These are phyloP conservation scores for Garrulus glandarius DNA, from an alignment of 2,797 vertebrate species.

Conservation along the genomic window DNA sequence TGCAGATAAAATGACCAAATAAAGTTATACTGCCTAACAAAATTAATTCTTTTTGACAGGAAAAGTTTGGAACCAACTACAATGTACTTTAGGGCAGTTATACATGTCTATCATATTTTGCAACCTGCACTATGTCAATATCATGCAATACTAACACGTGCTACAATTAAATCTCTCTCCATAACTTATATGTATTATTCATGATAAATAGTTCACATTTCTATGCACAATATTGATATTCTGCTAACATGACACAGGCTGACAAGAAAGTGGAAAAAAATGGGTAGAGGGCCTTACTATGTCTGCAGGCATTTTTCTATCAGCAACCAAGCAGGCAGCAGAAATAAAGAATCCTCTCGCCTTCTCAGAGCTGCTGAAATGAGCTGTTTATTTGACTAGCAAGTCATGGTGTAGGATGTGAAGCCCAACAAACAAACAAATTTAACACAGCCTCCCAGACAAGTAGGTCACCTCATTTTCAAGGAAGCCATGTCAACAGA, in stretches of 20 bases:
- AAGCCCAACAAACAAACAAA: not conserved
- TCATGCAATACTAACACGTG: not conserved
- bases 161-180: not conserved
- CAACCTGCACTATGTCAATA: not conserved
- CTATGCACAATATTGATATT: not conserved
- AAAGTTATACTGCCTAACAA: not conserved
- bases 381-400: not conserved
- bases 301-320: constrained; percentile 5
- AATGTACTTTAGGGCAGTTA: not conserved
- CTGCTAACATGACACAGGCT: not conserved
- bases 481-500: not conserved
- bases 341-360: constrained; percentile 13
- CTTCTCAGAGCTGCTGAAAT: not conserved
- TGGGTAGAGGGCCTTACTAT: not conserved
- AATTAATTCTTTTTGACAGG: not conserved
- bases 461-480: constrained; percentile 31
- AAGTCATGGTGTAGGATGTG: not conserved
- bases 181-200: not conserved
- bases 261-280: not conserved
- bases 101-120: not conserved
- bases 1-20: not conserved
- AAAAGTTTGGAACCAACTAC: not conserved
- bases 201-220: not conserved
- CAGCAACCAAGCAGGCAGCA: not conserved
- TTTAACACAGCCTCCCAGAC: not conserved